Base-by-base conservation (phyloP, 1,140 invertebrate genomes). In the Akabosia matsudoensis region DNA sequence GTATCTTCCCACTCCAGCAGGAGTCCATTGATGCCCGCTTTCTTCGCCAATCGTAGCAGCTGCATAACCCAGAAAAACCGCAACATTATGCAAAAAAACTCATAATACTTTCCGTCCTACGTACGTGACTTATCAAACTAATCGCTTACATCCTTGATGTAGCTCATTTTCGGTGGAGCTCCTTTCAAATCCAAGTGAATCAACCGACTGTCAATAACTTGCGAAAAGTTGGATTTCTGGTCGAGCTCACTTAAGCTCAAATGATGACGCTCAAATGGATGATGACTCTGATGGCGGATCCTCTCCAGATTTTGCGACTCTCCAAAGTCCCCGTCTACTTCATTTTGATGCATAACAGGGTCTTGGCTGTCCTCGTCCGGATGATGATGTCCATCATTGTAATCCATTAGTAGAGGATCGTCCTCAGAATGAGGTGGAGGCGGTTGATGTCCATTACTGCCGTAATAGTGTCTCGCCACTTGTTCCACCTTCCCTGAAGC, bases 1-100 rank as follows among this genome's bases (percentile, higher is more conserved):
- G 97, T 97, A 82, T 99, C 97, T 86, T 99, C 97, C 86, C 97
- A 99, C 85, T 99, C 97, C 73, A 97, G 85, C 0, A 98, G 86
- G 30, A 98, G 84, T 0, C 94, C 95, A 61, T 93, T 98, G 0
- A 93, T 93, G 92, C 92, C 91, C 89, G 90, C 89, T 87, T 88
- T 84, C 85, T 86, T 78, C 24, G 77, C 74, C 3, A 81, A 64
- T 33, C 70, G 74, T 1, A 80, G 31, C 7, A 78, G 22, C 79
- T 80, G 28, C 4, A 52, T 22, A 45, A 13, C 7, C 7, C 16
- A 34, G 4, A 45, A 22, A 72, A 72, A 70, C 7, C 10, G 22
- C 24, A 31, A 37, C 13, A 45, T 72, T 33, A 34, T 4, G 14
- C 26, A 72, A 72, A 72, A 72, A 45, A 30, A 30, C 24, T 67